phyloP scores from a whole-genome alignment of 2,113 vertebrate genomes.

The Petromus typicus region DNA sequence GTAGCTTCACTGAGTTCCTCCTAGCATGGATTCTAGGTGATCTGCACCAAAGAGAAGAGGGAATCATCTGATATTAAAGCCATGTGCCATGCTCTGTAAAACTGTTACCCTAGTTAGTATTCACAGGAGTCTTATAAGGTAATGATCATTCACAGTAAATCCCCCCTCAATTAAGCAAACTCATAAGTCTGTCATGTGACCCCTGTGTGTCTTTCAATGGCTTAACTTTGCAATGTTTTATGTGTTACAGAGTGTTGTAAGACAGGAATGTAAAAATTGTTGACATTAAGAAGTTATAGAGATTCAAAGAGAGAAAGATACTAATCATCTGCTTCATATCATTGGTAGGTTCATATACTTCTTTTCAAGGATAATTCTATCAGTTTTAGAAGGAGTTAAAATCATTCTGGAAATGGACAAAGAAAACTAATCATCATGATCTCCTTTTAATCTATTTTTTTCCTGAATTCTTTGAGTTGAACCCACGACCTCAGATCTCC shows the following conservation, averaged over 20 bases:
- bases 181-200: neutral
- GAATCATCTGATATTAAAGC: accelerated
- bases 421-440: neutral
- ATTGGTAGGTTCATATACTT: too few relatives aligned
- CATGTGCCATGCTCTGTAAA: accelerated
- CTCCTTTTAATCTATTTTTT: neutral
- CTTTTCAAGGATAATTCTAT: neutral
- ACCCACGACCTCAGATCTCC: neutral
- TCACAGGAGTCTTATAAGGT: too few relatives aligned
- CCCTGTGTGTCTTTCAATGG: neutral
- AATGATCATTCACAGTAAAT: too few relatives aligned
- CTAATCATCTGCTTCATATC: too few relatives aligned
- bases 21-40: neutral
- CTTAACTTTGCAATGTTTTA: neutral
- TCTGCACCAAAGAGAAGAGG: neutral
- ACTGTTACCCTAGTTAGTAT: neutral
- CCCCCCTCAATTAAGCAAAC: neutral
- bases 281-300: neutral
- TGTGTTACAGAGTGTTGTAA: neutral
- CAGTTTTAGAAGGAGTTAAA: too few relatives aligned
- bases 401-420: neutral
- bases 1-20: too few relatives aligned
- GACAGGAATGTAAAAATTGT: neutral
- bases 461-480: neutral
- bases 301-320: neutral